Percentiles rank a stretch among this genome's conserved stretches.
These are phyloP conservation scores for Napeogenes sylphis DNA, from an alignment of 2,888 invertebrate genomes.

Conservation along the genomic window DNA sequence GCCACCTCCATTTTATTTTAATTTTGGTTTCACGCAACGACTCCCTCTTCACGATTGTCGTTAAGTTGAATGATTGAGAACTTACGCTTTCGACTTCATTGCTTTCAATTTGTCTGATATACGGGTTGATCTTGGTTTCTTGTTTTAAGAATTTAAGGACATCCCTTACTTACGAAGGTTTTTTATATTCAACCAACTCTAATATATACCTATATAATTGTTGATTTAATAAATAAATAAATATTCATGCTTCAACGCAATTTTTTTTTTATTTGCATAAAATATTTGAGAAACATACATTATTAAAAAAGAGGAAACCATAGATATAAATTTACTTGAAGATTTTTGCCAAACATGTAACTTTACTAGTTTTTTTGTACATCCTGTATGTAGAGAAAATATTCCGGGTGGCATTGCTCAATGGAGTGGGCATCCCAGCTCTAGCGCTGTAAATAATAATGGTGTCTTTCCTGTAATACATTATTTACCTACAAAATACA, in stretches of 20 bases:
- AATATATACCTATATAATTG: too few relatives aligned
- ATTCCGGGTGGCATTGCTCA: constrained; percentile 55
- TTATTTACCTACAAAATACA: constrained; percentile 36
- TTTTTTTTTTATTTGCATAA: not conserved
- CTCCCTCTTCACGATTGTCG: constrained; percentile 65
- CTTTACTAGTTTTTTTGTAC: constrained; percentile 26
- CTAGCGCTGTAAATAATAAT: constrained; percentile 59
- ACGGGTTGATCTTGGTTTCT: constrained; percentile 44
- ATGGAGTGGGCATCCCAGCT: constrained; percentile 44
- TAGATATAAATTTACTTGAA: too few relatives aligned
- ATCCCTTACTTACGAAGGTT: too few relatives aligned
- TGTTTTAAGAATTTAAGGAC: constrained; percentile 7
- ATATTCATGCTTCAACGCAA: constrained; percentile 10
- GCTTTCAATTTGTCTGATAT: constrained; percentile 68
- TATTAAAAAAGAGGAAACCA: too few relatives aligned
- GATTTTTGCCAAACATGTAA: too few relatives aligned
- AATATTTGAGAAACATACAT: too few relatives aligned
- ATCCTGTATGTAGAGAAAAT: constrained; percentile 45
- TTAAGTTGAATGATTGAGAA: constrained; percentile 76
- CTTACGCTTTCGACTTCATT: constrained; percentile 75
- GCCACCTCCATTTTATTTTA: constrained; percentile 38
- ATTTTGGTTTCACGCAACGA: constrained; percentile 20
- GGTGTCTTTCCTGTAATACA: constrained; percentile 45
- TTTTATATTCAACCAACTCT: too few relatives aligned
- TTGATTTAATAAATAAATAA: too few relatives aligned